Base-by-base conservation (phyloP, 2,113 vertebrate species). In the Sterrhoptilus dennistouni region DNA sequence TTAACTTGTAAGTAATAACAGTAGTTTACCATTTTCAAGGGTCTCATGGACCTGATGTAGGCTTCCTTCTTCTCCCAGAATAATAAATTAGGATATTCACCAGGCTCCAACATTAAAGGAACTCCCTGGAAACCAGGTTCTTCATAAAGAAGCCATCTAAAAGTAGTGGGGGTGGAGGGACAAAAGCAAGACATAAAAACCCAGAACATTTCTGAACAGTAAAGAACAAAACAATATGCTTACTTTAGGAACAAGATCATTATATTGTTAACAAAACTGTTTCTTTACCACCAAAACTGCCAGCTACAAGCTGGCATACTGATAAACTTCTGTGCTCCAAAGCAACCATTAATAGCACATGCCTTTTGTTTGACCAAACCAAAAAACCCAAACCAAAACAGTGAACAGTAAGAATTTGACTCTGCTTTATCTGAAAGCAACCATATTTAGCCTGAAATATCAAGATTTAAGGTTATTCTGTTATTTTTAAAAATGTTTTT, bases 91-190 rank as follows among this genome's bases (percentile, higher is more conserved):
- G 99, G 98, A 91, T 99, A 99, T 98, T 99, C 99, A 50, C 99
- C 99, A 25, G 96, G 98, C 70, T 99, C 98, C 97, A 99, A 93
- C 90, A 99, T 98, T 50, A 98, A 98, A 47, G 99, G 95, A 6
- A 98, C 61, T 40, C 99, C 99, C 60, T 97, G 98, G 90, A 99
- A 99, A 52, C 98, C 99, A 71, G 99, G 98, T 65, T 99, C 98
- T 97, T 98, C 98, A 93, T 99, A 99, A 80, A 99, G 97, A 64
- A 99, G 94, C 99, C 99, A 99, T 71, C 99, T 99, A 77, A 70
- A 96, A 44, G 45, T 23, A 81, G 49, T 64, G 33, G 7, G 13
- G 3, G 33, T 11, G 1, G 4, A 31, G 7, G 19, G 9, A 80
- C 3, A 79, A 90, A 86, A 88, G 15, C 6, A 72, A 83, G 54